Evolutionary conservation across 2,888 invertebrate genomes (phyloP), one percentile per base, ranked within the genome.

Genomic region (Drosophila acutilabella): DNA sequence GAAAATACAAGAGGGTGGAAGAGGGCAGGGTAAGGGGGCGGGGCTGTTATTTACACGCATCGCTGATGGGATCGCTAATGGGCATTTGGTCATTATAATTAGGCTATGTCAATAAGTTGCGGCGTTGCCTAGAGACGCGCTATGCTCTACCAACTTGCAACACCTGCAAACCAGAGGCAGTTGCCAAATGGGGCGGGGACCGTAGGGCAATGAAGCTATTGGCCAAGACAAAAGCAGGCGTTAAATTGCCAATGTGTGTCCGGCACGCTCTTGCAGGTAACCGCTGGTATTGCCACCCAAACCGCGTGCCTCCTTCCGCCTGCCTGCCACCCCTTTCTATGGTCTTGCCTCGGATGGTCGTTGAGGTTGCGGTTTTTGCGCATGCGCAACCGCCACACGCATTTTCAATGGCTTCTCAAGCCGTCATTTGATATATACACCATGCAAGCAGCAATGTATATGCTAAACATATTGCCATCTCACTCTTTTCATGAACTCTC

Each of bases 351-450:
- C 23, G 14, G 36, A 41, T 20, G 38, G 47, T 33, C 56, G 53
- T 58, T 61, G 38, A 51, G 38, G 44, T 59, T 83, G 83, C 45
- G 83, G 81, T 83, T 79, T 77, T 10, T 82, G 80, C 81, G 83
- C 83, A 78, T 81, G 83, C 82, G 82, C 72, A 79, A 60, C 81
- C 51, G 69, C 71, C 81, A 67, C 75, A 77, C 71, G 68, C 66
- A 71, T 54, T 64, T 70, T 73, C 64, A 80, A 81, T 71, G 82
- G 78, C 84, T 82, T 83, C 82, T 38, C 52, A 26, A 48, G 53
- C 48, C 44, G 62, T 38, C 30, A 81, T 74, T 72, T 72, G 81
- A 82, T 81, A 82, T 71, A 42, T 51, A 36, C 52, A 20, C 33
- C 13, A 47, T 38, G 16, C 45, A 13, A 10, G 4, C 26, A 18